These are phyloP conservation scores for Jordanella pulchra DNA, from an alignment of 2,797 vertebrate species.

Conservation along the genomic window DNA sequence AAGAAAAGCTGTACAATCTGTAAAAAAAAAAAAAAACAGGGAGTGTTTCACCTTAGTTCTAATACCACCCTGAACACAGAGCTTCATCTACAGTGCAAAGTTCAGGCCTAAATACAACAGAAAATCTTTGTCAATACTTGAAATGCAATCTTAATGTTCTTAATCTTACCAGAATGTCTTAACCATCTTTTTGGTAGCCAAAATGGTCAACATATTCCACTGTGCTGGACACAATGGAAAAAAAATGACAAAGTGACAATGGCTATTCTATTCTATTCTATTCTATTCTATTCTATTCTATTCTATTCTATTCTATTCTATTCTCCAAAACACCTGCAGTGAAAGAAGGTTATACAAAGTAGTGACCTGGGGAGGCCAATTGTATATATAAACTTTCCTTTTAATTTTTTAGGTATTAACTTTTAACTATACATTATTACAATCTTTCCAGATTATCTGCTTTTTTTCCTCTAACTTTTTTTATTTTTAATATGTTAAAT, in stretches of 20 bases:
- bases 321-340: neutral
- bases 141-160: neutral
- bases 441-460: too few species aligned
- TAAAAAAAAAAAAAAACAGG: neutral
- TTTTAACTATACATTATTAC: too few species aligned
- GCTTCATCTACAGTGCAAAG: neutral
- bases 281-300: too few species aligned
- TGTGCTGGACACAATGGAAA: too few species aligned
- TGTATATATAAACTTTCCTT: neutral
- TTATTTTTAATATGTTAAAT: too few species aligned
- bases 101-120: neutral
- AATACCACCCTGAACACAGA: neutral
- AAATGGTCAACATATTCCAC: neutral
- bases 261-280: too few species aligned
- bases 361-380: neutral
- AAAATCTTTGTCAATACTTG: neutral
- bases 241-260: too few species aligned
- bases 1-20: neutral
- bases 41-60: neutral
- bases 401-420: too few species aligned
- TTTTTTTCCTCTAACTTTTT: too few species aligned
- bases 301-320: too few species aligned
- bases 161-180: neutral
- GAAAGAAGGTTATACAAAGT: neutral
- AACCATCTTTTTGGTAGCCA: neutral